A percentile compares a stretch with the other conserved stretches of the same genome.
phyloP scores from a whole-genome alignment of 1,140 invertebrate species.

The Leptopilina clavipes region DNA sequence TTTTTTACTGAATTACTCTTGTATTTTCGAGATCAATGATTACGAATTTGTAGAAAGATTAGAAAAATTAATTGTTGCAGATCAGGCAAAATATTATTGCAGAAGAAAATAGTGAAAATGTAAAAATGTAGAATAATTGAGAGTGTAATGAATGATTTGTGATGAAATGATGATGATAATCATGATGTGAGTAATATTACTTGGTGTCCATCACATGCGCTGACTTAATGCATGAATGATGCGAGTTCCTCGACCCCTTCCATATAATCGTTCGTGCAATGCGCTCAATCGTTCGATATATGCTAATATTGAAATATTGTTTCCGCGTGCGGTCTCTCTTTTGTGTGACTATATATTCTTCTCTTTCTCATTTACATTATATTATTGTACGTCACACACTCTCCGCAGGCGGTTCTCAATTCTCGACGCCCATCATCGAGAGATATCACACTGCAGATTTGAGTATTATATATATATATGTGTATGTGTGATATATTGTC shows the following conservation, averaged over 20 bases:
- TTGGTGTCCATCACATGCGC: not conserved
- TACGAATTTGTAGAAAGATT: too few relatives aligned
- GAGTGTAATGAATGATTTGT: not conserved
- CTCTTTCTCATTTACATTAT: conserved; percentile 23
- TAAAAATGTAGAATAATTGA: too few relatives aligned
- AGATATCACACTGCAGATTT: conserved; percentile 15
- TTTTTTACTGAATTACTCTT: too few relatives aligned
- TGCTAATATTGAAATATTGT: conserved; percentile 33
- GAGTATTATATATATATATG: not conserved
- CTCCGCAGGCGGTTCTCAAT: conserved; percentile 15
- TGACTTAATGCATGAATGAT: conserved; percentile 1
- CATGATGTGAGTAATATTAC: not conserved
- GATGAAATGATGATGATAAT: not conserved
- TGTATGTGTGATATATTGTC: not conserved
- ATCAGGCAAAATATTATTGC: too few relatives aligned
- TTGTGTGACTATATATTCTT: not conserved
- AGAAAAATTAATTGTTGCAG: too few relatives aligned
- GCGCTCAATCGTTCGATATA: conserved; percentile 30
- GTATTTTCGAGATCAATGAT: too few relatives aligned
- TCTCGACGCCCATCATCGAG: not conserved
- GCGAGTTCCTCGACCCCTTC: not conserved
- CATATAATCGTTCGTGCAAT: not conserved
- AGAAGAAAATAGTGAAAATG: too few relatives aligned
- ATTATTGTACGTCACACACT: not conserved
- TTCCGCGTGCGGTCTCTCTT: conserved; percentile 12